These are phyloP conservation scores for Agrypnia vestita DNA, from an alignment of 1,140 invertebrate genomes.

Conservation along the genomic window DNA sequence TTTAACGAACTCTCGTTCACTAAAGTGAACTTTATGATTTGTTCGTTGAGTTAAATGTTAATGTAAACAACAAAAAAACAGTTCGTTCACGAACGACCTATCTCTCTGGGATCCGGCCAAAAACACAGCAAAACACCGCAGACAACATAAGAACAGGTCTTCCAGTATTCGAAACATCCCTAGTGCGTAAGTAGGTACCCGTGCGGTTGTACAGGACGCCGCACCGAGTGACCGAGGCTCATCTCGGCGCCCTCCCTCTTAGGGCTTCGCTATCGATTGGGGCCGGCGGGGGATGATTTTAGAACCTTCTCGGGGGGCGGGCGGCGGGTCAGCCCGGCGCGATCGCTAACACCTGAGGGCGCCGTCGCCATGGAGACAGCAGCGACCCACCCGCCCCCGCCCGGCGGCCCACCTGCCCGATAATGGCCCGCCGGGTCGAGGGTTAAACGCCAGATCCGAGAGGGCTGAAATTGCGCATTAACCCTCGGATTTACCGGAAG, in stretches of 20 bases:
- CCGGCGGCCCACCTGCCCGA: not conserved
- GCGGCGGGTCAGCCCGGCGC: conserved; percentile 33
- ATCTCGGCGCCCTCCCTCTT: not conserved
- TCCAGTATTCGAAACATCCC: too few relatives aligned
- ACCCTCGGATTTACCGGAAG: not conserved
- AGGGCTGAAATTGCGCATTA: conserved; percentile 28
- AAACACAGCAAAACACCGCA: too few relatives aligned
- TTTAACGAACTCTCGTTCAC: too few relatives aligned
- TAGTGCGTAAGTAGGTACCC: too few relatives aligned
- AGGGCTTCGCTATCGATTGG: conserved; percentile 26
- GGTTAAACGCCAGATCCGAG: conserved; percentile 7
- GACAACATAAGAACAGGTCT: too few relatives aligned
- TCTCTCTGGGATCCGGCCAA: too few relatives aligned
- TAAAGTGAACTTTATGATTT: too few relatives aligned
- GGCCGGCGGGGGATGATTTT: not conserved
- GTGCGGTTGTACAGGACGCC: not conserved
- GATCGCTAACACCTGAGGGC: conserved; percentile 41
- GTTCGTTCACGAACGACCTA: too few relatives aligned
- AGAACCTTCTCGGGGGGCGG: conserved; percentile 1
- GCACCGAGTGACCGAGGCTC: not conserved
- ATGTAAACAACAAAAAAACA: too few relatives aligned
- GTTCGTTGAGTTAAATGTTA: too few relatives aligned
- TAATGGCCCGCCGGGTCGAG: not conserved
- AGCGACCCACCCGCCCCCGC: not conserved
- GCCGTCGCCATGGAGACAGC: conserved; percentile 24